Conservation (phyloP, 2,113 vertebrate species). For the Paralichthys olivaceus region DNA sequence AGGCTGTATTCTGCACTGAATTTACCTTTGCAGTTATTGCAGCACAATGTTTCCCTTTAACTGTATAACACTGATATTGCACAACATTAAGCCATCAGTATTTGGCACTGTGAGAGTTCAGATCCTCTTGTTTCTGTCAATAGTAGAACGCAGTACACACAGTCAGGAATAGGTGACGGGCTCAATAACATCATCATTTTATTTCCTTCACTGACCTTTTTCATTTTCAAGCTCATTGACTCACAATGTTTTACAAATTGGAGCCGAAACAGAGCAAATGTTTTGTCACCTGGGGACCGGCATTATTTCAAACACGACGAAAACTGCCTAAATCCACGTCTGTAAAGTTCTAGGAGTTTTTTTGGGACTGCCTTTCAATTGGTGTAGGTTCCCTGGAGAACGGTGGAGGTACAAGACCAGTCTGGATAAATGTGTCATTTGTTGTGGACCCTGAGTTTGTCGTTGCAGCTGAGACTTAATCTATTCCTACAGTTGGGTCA, state of each 20-base stretch:
- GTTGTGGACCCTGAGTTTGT: neutral
- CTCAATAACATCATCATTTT: neutral
- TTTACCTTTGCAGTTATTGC: too few species aligned
- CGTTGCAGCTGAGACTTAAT: slow-evolving; percentile 24
- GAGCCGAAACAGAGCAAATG: neutral
- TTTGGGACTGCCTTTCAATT: neutral
- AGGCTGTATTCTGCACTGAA: too few species aligned
- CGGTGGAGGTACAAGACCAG: neutral
- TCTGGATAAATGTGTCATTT: neutral
- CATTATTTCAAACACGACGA: neutral
- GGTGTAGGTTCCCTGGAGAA: neutral
- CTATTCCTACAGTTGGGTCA: slow-evolving; percentile 18
- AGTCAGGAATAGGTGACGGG: too few species aligned
- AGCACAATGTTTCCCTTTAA: too few species aligned
- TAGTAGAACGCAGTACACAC: too few species aligned
- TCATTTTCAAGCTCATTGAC: slow-evolving; percentile 35
- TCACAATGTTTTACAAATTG: neutral
- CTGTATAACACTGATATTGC: too few species aligned
- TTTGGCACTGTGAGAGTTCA: too few species aligned
- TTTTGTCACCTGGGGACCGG: slow-evolving; percentile 1
- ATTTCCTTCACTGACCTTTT: neutral
- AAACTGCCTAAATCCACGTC: neutral
- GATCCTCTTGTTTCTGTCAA: too few species aligned
- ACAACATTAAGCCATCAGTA: too few species aligned
- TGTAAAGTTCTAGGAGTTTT: neutral